Base-by-base conservation (phyloP, 2,888 invertebrate species). In the Athalia rosae region DNA sequence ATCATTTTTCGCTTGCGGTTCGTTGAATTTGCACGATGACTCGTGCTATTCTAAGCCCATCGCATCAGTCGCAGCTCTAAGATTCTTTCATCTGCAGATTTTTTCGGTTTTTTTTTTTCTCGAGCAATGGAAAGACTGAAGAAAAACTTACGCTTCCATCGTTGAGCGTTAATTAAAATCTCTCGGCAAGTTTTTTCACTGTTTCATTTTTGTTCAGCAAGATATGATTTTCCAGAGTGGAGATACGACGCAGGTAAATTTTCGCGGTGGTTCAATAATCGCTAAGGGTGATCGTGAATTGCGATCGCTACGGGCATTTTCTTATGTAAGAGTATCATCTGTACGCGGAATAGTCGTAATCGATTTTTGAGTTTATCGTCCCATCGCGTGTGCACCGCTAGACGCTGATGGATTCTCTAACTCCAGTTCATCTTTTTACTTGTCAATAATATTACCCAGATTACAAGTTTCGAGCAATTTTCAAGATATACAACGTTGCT, bases 321-420 rank as follows among this genome's bases (percentile, higher is more conserved):
- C 67, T 67, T 41, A 9, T 28, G 28, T 67, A 28, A 13, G 15
- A 66, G 66, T 50, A 50, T 66, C 66, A 28, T 28, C 28, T 28
- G 28, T 28, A 13, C 48, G 48, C 15, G 11, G 11, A 53, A 9
- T 66, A 50, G 50, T 48, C 6, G 15, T 41, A 53, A 67, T 67
- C 50, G 67, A 67, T 67, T 67, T 67, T 28, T 53, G 50, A 53
- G 53, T 50, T 67, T 50, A 67, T 15, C 67, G 15, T 28, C 9
- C 28, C 50, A 67, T 67, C 67, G 67, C 67, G 67, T 67, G 67
- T 67, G 67, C 41, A 53, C 15, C 53, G 67, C 28, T 48, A 50
- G 28, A 50, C 53, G 28, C 50, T 53, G 67, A 67, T 67, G 41
- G 67, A 50, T 67, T 67, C 11, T 15, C 28, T 28, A 28, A n/a